These are phyloP conservation scores for Thunnus thynnus DNA, from an alignment of 2,113 vertebrate species.

Conservation along the genomic window DNA sequence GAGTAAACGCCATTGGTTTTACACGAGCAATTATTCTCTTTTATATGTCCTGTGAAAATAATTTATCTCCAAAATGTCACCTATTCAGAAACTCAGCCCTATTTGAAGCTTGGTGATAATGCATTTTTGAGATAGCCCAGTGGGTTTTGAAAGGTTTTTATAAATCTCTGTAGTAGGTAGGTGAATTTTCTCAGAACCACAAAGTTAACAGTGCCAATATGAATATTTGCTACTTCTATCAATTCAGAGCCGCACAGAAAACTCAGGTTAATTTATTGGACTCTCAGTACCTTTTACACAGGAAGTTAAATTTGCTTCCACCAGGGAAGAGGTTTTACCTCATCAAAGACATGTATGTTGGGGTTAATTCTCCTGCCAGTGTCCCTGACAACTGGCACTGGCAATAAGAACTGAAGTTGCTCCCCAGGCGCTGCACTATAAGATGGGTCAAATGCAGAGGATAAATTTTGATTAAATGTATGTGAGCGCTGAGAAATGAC, in stretches of 20 bases:
- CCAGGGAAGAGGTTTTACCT: neutral
- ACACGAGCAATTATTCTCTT: neutral
- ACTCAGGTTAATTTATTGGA: slow-evolving; percentile 6
- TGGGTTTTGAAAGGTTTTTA: neutral
- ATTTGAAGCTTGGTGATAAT: neutral
- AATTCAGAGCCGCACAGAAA: neutral
- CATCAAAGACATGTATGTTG: neutral
- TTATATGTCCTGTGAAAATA: neutral
- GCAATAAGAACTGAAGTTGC: too few species aligned
- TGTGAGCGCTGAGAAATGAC: too few species aligned
- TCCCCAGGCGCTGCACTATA: too few species aligned
- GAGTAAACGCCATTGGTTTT: neutral
- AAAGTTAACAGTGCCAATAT: neutral
- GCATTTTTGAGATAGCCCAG: neutral
- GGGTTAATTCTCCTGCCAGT: too few species aligned
- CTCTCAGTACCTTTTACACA: neutral
- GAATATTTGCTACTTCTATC: neutral
- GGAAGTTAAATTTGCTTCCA: neutral
- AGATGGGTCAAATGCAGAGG: too few species aligned
- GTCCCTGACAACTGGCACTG: too few species aligned
- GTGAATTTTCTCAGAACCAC: neutral
- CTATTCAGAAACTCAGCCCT: neutral
- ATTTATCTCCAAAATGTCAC: neutral
- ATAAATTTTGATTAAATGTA: too few species aligned
- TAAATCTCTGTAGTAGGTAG: neutral